Evolutionary conservation across 2,888 invertebrate genomes (phyloP).

Genomic region (Andrena flavipes): DNA sequence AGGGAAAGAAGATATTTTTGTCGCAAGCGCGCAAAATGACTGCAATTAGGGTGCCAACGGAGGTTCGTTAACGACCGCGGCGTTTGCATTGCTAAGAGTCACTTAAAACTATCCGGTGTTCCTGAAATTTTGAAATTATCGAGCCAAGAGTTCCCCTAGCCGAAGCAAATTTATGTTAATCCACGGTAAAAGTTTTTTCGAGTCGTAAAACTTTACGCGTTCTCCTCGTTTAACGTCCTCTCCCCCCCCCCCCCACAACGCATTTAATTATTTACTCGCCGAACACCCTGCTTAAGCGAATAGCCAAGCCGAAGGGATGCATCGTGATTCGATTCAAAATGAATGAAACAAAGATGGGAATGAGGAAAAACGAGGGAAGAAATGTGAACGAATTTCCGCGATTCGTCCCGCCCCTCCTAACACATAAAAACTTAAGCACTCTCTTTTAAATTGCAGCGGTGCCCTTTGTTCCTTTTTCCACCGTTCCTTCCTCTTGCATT

Average conservation of each 20-base stretch:
- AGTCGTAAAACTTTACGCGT: constrained; percentile 58
- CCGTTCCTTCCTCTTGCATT: constrained; percentile 26
- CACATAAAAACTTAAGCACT: constrained; percentile 49
- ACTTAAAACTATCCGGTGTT: constrained; percentile 50
- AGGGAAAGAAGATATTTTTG: constrained; percentile 29
- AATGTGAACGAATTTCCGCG: constrained; percentile 59
- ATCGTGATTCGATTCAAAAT: constrained; percentile 36
- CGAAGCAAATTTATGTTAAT: constrained; percentile 68
- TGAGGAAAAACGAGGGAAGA: not conserved
- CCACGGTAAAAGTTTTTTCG: constrained; percentile 41
- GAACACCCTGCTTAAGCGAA: constrained; percentile 1
- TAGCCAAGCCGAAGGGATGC: not conserved
- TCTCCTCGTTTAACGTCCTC: constrained; percentile 28
- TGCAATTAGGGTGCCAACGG: constrained; percentile 36
- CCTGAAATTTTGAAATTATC: constrained; percentile 68
- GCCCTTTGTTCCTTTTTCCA: constrained; percentile 33
- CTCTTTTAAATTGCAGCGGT: constrained; percentile 55
- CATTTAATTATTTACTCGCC: constrained; percentile 58
- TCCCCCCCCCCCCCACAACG: not conserved
- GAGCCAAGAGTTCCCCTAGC: constrained; percentile 28
- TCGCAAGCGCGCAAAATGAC: constrained; percentile 16
- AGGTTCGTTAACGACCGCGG: constrained; percentile 47
- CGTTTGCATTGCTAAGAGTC: constrained; percentile 46
- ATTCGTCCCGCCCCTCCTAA: constrained; percentile 22
- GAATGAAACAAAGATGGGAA: constrained; percentile 10